Base-by-base conservation (phyloP, 2,888 invertebrate species). In the Athrips mouffetella region DNA sequence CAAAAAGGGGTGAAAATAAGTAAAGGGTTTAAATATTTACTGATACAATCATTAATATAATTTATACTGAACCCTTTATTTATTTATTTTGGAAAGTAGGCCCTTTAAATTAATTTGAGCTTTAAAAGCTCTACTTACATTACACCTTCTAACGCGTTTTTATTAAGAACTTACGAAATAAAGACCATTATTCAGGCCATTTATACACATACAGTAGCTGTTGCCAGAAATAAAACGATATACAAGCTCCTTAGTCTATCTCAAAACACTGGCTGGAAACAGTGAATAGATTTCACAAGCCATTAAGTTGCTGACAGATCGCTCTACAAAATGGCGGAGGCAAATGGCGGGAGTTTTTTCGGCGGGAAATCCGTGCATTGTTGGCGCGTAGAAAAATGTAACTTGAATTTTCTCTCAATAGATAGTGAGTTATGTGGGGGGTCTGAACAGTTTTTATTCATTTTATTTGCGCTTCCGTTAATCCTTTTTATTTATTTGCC, bases 261-360 rank as follows among this genome's bases (percentile, higher is more conserved):
- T 62, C 62, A 59, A 59, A 65, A 62, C 58, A 59, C 65, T 67
- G 65, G 62, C 62, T 63, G 59, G 57, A 57, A 56, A 62, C 66
- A 59, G 60, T 79, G 83, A 80, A 82, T 86, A 84, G 76, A 89
- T 89, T 90, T 90, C 80, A 85, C 90, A 86, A 84, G 73, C 90
- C 90, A 91, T 91, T 91, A 90, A 86, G 74, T 85, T 68, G 59
- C 78, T 90, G 91, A 91, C 86, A 90, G 89, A 91, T 90, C 73
- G 82, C 70, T 63, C 63, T 45, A 65, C 84, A 85, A 86, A 80
- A 86, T 86, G 86, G 85, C 84, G 66, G 74, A 37, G 21, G 37
- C 84, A 85, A 86, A 86, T 86, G 86, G 85, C 84, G 66, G 74
- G 60, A 58, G 50, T 62, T 76, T 77, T 82, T 81, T 76, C 66